These are phyloP conservation scores for Pomacea maculata DNA, from an alignment of 1,140 invertebrate genomes.

Conservation along the genomic window DNA sequence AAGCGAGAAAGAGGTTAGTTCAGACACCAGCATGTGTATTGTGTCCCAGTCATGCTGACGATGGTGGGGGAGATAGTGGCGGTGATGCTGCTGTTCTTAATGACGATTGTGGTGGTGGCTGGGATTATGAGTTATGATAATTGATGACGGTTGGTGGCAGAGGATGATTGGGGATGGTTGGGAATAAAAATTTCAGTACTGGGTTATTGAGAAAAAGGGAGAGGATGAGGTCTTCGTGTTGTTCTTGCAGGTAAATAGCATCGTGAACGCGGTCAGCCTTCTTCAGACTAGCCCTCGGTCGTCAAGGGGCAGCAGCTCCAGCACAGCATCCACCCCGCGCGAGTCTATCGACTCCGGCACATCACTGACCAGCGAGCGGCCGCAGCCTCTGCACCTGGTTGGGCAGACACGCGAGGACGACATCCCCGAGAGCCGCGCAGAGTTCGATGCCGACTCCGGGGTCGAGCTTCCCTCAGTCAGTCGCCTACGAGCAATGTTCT, in stretches of 20 bases:
- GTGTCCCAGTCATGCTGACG: too few species aligned
- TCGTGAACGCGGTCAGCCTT: constrained; percentile 27
- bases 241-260: constrained; percentile 24
- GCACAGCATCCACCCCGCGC: constrained; percentile 34
- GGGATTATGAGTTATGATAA: not conserved
- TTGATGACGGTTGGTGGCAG: too few species aligned
- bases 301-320: constrained; percentile 26
- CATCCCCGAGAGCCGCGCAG: constrained; percentile 53
- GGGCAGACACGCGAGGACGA: constrained; percentile 47
- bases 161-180: too few species aligned
- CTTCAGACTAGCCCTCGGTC: constrained; percentile 27
- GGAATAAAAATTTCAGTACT: not conserved
- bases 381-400: constrained; percentile 35
- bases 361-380: constrained; percentile 13
- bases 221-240: not conserved
- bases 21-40: not conserved
- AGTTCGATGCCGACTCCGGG: constrained; percentile 50
- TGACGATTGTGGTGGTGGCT: too few species aligned
- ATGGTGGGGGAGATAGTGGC: too few species aligned
- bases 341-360: constrained; percentile 40
- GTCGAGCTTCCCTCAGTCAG: constrained; percentile 57
- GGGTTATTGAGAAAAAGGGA: not conserved
- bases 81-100: too few species aligned
- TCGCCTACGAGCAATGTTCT: constrained; percentile 51
- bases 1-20: constrained; percentile 44